Evolutionary conservation across 2,888 invertebrate species (phyloP), one percentile per base, ranked within the genome.

Genomic region (Carterocephalus palaemon): DNA sequence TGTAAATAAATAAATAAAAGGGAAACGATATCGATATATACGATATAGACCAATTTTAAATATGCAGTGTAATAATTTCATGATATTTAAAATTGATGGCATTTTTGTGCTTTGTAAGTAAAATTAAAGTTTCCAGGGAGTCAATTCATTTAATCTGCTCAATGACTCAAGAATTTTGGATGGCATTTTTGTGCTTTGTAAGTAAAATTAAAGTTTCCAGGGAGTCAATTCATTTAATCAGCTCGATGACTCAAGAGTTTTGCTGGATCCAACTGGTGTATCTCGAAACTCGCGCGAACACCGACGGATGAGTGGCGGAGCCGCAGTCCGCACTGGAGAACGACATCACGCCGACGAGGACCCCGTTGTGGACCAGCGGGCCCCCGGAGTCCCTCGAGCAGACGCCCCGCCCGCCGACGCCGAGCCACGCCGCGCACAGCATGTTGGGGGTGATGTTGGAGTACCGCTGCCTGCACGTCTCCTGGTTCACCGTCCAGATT

Each of bases 361-460:
- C 46, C 1, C 48, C 39, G 13, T 52, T 54, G 43, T 59, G 56
- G 3, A 58, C 7, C 1, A 57, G 50, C 4, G 60, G 56, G 1
- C 52, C 53, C 0, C 60, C 60, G 0, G 46, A 40, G 19, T 60
- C 59, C 1, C 56, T 54, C 7, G 28, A 16, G 19, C 59, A 56
- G 13, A 51, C 52, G 16, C 51, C 49, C 9, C 41, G 47, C n/a
- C 50, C 40, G 1, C 51, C 38, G 1, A 37, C 39, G 8, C 40
- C 42, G 4, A 40, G 16, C 5, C 10, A 7, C 1, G 48, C 55
- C 2, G 48, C 52, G 17, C 53, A 57, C 29, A 67, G 28, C 68
- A 73, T 70, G 50, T 66, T 68, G 31, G 51, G 60, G 2, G 67
- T 67, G 10, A 72, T 38, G n/a, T 36, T 29, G n/a, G 6, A 20